Evolutionary conservation across 2,797 vertebrate species (phyloP).

Genomic region (Hylomyscus alleni): DNA sequence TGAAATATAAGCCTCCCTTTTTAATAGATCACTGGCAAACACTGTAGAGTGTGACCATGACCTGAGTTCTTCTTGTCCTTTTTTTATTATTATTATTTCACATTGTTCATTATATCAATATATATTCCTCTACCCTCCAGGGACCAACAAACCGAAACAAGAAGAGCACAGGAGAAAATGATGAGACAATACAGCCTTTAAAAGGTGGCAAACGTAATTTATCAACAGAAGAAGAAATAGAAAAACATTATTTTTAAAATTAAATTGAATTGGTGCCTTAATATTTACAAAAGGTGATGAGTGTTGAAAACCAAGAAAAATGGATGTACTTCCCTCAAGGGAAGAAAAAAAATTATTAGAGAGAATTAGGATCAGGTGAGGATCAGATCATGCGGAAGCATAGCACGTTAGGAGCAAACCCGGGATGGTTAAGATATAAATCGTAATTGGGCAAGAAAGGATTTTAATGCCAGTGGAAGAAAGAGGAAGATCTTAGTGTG

Average conservation of each 20-base stretch:
- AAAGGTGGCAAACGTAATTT: constrained; percentile 79
- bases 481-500: constrained; percentile 11
- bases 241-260: constrained; percentile 84
- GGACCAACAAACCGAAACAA: constrained; percentile 80
- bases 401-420: constrained; percentile 67
- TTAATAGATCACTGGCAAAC: constrained; percentile 78
- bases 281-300: constrained; percentile 75
- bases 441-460: constrained; percentile 52
- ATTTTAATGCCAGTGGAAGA: constrained; percentile 62
- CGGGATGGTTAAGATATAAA: constrained; percentile 49
- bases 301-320: constrained; percentile 69
- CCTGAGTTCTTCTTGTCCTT: constrained; percentile 74
- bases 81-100: constrained; percentile 52
- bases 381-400: constrained; percentile 71
- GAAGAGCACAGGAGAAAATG: constrained; percentile 74
- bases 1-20: constrained; percentile 80
- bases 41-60: constrained; percentile 62
- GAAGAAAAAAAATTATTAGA: constrained; percentile 79
- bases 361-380: constrained; percentile 73
- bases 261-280: constrained; percentile 79
- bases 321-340: constrained; percentile 71
- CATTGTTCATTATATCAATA: constrained; percentile 78
- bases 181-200: constrained; percentile 80
- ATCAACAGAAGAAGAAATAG: constrained; percentile 74
- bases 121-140: constrained; percentile 70